phyloP scores from a whole-genome alignment of 2,888 invertebrate genomes.

The Chloroclystis v-ata region DNA sequence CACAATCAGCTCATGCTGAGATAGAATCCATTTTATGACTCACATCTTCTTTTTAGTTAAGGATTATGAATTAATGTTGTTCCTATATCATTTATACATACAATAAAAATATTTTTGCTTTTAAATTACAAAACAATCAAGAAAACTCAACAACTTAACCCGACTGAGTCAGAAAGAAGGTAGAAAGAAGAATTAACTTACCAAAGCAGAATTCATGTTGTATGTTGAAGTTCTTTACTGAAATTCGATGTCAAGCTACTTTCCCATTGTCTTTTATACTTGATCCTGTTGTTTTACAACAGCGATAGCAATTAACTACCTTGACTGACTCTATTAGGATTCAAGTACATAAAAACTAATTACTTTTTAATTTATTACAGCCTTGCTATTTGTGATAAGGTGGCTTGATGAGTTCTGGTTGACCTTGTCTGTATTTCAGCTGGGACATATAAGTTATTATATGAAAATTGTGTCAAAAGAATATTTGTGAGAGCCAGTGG shows the following conservation, averaged over 20 bases:
- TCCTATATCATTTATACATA: too few relatives aligned
- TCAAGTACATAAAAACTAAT: conserved; percentile 8
- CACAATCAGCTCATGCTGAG: too few relatives aligned
- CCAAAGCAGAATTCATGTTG: conserved; percentile 15
- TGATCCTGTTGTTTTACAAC: conserved; percentile 11
- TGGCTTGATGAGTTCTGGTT: not conserved
- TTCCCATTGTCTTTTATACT: conserved; percentile 9
- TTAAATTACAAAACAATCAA: not conserved
- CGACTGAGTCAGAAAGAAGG: too few relatives aligned
- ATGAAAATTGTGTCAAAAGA: not conserved
- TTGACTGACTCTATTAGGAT: conserved; percentile 17
- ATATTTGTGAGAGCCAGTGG: too few relatives aligned
- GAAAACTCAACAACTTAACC: too few relatives aligned
- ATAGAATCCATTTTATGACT: too few relatives aligned
- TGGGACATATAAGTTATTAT: too few relatives aligned
- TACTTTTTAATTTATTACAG: not conserved
- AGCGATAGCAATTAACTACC: conserved; percentile 18
- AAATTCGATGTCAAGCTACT: not conserved
- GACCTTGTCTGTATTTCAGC: not conserved
- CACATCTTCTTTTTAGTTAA: too few relatives aligned
- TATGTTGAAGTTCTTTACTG: not conserved
- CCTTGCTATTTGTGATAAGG: conserved; percentile 13
- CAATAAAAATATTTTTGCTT: too few relatives aligned
- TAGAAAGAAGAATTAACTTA: too few relatives aligned
- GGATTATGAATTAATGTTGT: too few relatives aligned